Conservation (phyloP, 2,113 vertebrate genomes). For the Oncorhynchus masou region DNA sequence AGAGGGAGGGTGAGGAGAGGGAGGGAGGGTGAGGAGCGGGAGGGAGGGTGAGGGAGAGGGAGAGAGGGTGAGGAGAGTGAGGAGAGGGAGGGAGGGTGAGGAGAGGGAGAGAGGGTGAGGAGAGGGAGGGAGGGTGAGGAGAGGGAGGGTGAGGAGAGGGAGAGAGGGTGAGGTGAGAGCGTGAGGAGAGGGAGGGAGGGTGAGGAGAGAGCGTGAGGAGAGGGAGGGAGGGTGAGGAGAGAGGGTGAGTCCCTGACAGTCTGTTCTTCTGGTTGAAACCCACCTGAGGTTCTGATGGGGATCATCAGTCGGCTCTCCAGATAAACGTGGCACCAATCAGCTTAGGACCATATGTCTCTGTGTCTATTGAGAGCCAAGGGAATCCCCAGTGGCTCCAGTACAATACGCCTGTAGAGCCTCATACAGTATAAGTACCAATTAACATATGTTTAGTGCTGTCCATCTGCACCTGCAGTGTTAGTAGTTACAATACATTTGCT, state of each 20-base stretch:
- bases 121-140: too few species aligned
- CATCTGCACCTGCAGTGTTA: slow-evolving; percentile 31
- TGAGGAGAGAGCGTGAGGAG: too few species aligned
- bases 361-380: slow-evolving; percentile 30
- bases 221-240: too few species aligned
- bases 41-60: too few species aligned
- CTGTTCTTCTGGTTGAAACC: slow-evolving; percentile 34
- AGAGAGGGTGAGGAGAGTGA: too few species aligned
- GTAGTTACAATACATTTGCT: neutral
- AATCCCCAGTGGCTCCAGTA: slow-evolving; percentile 32
- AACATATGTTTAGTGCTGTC: slow-evolving; percentile 3
- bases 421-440: neutral
- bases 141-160: too few species aligned
- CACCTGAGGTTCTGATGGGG: slow-evolving; percentile 10
- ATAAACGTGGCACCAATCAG: slow-evolving; percentile 15
- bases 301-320: slow-evolving; percentile 17
- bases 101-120: too few species aligned
- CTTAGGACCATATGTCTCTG: slow-evolving; percentile 39
- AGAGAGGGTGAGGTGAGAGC: too few species aligned
- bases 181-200: too few species aligned
- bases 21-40: too few species aligned
- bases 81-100: too few species aligned
- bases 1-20: rapidly evolving
- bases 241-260: slow-evolving; percentile 10
- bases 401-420: too few species aligned